Percentiles rank a stretch among this genome's conserved stretches.
Conservation (phyloP, 2,113 vertebrate genomes). For the Cryptotis parvus region DNA sequence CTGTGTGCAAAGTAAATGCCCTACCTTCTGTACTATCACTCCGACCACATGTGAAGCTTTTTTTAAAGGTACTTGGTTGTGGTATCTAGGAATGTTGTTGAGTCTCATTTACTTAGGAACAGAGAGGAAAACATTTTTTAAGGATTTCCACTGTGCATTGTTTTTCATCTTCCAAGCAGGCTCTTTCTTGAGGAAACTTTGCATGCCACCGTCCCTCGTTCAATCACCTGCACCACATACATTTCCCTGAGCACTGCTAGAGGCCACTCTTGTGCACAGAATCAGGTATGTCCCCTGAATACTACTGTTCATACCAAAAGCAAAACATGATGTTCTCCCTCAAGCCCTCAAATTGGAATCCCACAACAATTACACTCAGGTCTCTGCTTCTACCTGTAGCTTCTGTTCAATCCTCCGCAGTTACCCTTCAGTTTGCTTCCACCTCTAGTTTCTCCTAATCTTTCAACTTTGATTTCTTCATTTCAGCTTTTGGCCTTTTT, state of each 20-base stretch:
- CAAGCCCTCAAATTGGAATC: too few relatives aligned
- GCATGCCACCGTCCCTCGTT: neutral
- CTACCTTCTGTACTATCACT: too few relatives aligned
- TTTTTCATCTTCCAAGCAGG: neutral
- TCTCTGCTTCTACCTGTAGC: neutral
- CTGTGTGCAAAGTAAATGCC: too few relatives aligned
- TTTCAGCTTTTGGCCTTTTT: neutral
- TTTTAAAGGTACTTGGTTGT: neutral
- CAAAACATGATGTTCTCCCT: too few relatives aligned
- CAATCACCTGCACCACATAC: too few relatives aligned
- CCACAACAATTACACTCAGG: neutral
- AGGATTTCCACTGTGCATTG: neutral
- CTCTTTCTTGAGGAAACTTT: neutral
- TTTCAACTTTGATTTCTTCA: neutral
- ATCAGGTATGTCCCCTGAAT: too few relatives aligned
- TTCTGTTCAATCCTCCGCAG: neutral
- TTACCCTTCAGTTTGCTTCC: slow-evolving; percentile 32
- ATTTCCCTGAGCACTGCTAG: too few relatives aligned
- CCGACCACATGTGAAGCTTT: too few relatives aligned
- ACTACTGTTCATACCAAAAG: too few relatives aligned
- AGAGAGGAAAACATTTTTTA: slow-evolving; percentile 11
- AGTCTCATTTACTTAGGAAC: neutral
- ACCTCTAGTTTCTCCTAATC: neutral
- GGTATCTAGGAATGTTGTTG: neutral
- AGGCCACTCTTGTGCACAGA: too few relatives aligned